Evolutionary conservation across 2,113 vertebrate species (phyloP).

Genomic region (Tetrao urogallus): DNA sequence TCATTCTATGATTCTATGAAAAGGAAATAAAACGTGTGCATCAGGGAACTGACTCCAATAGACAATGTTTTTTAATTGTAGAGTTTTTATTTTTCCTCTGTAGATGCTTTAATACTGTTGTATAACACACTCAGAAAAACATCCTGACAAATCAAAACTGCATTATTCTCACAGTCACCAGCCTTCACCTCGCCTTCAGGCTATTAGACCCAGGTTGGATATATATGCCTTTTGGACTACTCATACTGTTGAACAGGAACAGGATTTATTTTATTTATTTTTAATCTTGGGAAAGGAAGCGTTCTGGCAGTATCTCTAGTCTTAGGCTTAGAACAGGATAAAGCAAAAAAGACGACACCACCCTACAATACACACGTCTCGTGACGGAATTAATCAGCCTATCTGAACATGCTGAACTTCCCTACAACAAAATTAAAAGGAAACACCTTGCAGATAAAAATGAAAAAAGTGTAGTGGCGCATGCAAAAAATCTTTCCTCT

Average conservation of each 20-base stretch:
- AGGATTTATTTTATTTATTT: neutral
- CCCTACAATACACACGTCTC: conserved; percentile 39
- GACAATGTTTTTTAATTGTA: neutral
- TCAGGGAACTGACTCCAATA: neutral
- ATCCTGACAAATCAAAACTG: neutral
- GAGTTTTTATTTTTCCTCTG: neutral
- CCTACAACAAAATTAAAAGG: conserved; percentile 69
- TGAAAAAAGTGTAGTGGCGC: conserved; percentile 43
- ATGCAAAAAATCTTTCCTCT: conserved; percentile 63
- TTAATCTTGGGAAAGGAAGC: conserved; percentile 68
- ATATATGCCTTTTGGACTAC: conserved; percentile 14
- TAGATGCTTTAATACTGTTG: neutral
- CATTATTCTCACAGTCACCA: neutral
- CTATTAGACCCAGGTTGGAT: neutral
- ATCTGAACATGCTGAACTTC: conserved; percentile 74
- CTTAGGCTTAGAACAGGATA: conserved; percentile 64
- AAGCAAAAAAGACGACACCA: conserved; percentile 65
- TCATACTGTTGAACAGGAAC: conserved; percentile 2
- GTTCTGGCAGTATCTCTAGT: conserved; percentile 56
- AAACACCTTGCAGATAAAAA: conserved; percentile 81
- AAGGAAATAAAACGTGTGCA: neutral
- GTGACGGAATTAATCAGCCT: conserved; percentile 70
- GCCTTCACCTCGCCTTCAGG: conserved; percentile 33
- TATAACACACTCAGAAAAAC: neutral
- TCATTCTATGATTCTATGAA: neutral